Base-by-base conservation (phyloP, 1,140 invertebrate species). In the Aleiodes sp. region DNA sequence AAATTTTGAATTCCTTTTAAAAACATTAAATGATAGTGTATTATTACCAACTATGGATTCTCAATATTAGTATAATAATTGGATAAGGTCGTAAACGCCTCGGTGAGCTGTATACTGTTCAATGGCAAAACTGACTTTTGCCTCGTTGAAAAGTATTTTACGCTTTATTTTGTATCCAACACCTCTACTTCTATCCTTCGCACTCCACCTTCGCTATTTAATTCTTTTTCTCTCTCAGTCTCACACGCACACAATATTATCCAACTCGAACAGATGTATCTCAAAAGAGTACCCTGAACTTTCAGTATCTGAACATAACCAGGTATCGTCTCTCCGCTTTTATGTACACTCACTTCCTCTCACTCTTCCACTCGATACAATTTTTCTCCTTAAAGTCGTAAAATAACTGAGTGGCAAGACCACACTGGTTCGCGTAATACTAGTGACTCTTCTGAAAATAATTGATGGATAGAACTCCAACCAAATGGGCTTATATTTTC, bases 61-160 rank as follows among this genome's bases (percentile, higher is more conserved):
- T 43, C 69, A 46, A 75, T 77, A 75, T 79, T 77, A 77, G 77
- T 70, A 74, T 72, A 76, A 79, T 79, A 77, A 79, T 79, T 79
- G 74, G 76, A 79, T 71, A 71, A 76, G 77, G 72, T 72, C 73
- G 74, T 79, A 76, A 79, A 79, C 72, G 67, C 72, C 70, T 60
- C 70, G 64, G 75, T 75, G 76, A 74, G 72, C 62, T 52, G 52
- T 37, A 62, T 19, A 33, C 28, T 41, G 24, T 62, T 19, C 65
- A 72, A 46, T 68, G 56, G 35, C 37, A 61, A 26, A 37, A 72
- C 57, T 29, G 24, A 29, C 39, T 46, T 67, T 67, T 57, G 57
- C 26, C 43, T 33, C 65, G 70, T 61, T 70, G 46, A 70, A 41
- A 65, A 39, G 46, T 70, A 70, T 70, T 70, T 70, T 70, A 70